A percentile compares a stretch with the other conserved stretches of the same genome.
Conservation (phyloP, 2,888 invertebrate species). For the Glomeris marginata region DNA sequence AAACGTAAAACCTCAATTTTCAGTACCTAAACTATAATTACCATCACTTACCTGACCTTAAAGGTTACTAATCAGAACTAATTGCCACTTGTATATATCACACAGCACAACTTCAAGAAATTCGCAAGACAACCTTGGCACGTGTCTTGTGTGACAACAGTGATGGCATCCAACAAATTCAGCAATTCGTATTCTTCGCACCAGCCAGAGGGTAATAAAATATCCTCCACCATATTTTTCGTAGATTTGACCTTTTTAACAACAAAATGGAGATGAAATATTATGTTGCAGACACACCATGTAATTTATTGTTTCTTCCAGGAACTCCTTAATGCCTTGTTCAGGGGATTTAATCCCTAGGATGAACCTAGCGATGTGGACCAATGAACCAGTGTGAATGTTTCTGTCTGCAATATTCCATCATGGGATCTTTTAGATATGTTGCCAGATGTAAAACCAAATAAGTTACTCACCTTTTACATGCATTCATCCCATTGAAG, state of each 20-base stretch:
- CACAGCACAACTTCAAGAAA: slow-evolving; percentile 14
- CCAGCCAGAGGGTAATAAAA: slow-evolving; percentile 11
- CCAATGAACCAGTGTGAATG: slow-evolving; percentile 2
- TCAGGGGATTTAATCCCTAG: slow-evolving; percentile 10
- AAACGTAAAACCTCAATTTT: too few species aligned
- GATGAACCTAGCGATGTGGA: slow-evolving; percentile 8
- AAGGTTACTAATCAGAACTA: too few species aligned
- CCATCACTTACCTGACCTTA: too few species aligned
- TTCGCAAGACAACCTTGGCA: slow-evolving; percentile 14
- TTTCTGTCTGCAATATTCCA: too few species aligned
- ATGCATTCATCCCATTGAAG: too few species aligned
- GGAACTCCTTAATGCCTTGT: slow-evolving; percentile 11
- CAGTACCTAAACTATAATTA: too few species aligned
- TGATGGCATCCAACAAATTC: slow-evolving; percentile 9
- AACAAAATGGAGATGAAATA: background rate
- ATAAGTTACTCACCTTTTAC: too few species aligned
- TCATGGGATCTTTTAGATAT: too few species aligned
- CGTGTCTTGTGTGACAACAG: slow-evolving; percentile 13
- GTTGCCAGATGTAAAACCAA: too few species aligned
- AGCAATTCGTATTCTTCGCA: slow-evolving; percentile 11
- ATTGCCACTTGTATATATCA: too few species aligned
- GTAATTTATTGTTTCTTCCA: background rate
- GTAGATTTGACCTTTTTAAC: background rate
- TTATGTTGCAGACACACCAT: background rate
- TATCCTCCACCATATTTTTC: background rate